Conservation (phyloP, 2,797 vertebrate species). For the Galagoides demidoff region DNA sequence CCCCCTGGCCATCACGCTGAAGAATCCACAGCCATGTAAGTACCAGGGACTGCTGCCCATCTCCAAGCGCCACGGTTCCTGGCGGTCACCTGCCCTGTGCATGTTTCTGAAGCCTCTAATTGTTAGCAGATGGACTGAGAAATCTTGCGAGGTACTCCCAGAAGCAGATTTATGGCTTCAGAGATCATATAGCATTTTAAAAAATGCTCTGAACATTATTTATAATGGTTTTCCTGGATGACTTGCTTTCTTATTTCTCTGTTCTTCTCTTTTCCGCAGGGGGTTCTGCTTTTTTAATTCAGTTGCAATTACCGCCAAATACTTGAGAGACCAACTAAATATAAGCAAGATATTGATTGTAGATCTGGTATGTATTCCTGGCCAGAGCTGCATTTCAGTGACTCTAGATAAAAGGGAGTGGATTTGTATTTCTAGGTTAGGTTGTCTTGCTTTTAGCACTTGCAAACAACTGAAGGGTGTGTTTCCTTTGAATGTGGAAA, state of each 20-base stretch:
- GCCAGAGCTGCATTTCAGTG: conserved; percentile 79
- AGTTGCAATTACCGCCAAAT: conserved; percentile 91
- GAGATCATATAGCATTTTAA: conserved; percentile 94
- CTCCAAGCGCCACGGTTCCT: conserved; percentile 87
- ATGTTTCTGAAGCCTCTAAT: conserved; percentile 91
- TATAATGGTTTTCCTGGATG: conserved; percentile 92
- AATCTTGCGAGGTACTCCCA: conserved; percentile 92
- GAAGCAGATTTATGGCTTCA: conserved; percentile 94
- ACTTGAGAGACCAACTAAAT: conserved; percentile 91
- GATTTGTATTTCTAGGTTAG: conserved; percentile 81
- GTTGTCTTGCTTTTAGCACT: conserved; percentile 85
- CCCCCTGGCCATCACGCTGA: conserved; percentile 90
- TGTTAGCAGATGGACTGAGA: conserved; percentile 95
- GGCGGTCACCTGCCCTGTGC: conserved; percentile 93
- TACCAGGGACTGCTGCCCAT: conserved; percentile 89
- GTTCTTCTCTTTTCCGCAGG: conserved; percentile 90
- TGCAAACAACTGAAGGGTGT: conserved; percentile 86
- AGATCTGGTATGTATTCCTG: conserved; percentile 90
- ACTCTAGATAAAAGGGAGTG: conserved; percentile 82
- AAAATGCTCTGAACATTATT: conserved; percentile 93
- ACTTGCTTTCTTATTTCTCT: conserved; percentile 90
- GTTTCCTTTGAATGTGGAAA: conserved; percentile 89
- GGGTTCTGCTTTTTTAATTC: conserved; percentile 93
- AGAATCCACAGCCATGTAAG: conserved; percentile 91
- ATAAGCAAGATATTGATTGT: conserved; percentile 92